Base-by-base conservation (phyloP, 2,888 invertebrate genomes). In the Herminia tarsipennalis region DNA sequence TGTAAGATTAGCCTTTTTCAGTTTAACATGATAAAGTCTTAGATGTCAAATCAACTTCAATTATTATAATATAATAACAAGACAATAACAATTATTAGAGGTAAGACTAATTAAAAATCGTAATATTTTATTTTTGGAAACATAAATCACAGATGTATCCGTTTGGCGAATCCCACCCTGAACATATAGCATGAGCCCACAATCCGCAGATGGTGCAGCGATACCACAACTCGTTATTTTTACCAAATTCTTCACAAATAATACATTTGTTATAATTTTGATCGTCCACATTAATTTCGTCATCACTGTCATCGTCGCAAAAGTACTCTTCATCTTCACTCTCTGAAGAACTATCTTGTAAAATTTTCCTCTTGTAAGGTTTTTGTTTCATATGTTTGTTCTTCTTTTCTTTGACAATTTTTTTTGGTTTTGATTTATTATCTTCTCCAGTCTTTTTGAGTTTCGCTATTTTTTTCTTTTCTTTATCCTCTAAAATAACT, bases 181-280 rank as follows among this genome's bases (percentile, higher is more conserved):
- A 56, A 49, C 67, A 70, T 50, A 54, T 50, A 47, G 60, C 61
- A 51, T 72, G 68, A 58, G 61, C 50, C 70, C 68, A 72, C 53
- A 64, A 46, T 56, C 61, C 69, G 41, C 65, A 67, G 34, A 41
- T 38, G 13, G 51, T 66, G 38, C 66, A 64, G 38, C 66, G 49
- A 60, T 61, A 69, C 67, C 63, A 67, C 45, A 69, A 13, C 57
- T 70, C 62, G 38, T 56, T 49, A 45, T 56, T 50, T 63, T 62
- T 62, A 41, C 65, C 67, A 45, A 65, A 59, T 54, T 67, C 62
- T 48, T 54, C 54, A 36, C 61, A 66, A 34, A 64, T 52, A 47
- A 64, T 43, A 42, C 66, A 66, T 39, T 53, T 47, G 18, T 48
- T 53, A 13, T 39, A 47, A 42, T 55, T 45, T 39, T 55, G 49